Evolutionary conservation across 2,113 vertebrate species (phyloP).

Genomic region (Myrmecobius fasciatus): DNA sequence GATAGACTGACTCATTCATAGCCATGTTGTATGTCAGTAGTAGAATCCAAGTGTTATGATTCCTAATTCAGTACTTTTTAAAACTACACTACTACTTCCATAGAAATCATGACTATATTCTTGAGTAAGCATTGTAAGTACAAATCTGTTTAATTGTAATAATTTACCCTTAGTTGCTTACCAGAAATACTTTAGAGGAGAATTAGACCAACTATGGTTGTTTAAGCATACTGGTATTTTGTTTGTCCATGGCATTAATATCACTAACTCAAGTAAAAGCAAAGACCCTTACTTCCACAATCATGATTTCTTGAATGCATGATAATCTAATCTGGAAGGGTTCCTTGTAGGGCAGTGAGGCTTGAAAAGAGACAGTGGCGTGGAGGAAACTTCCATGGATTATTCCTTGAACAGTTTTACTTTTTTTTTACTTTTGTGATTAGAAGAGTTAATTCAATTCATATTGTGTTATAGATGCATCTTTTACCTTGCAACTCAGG

Average conservation of each 20-base stretch:
- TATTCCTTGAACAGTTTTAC: neutral
- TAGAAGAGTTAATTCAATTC: neutral
- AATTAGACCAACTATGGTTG: neutral
- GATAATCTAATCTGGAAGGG: neutral
- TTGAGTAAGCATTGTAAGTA: neutral
- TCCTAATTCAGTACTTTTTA: neutral
- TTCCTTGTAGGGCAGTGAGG: neutral
- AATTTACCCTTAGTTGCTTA: neutral
- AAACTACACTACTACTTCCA: neutral
- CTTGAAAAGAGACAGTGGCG: neutral
- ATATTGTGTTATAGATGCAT: neutral
- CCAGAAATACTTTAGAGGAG: neutral
- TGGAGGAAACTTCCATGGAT: neutral
- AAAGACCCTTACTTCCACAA: neutral
- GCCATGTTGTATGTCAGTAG: neutral
- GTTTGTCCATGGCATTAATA: neutral
- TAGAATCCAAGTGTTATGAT: neutral
- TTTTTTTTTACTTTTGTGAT: neutral
- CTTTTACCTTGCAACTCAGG: neutral
- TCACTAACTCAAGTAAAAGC: neutral
- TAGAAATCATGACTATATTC: neutral
- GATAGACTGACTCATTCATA: neutral
- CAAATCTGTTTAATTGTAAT: neutral
- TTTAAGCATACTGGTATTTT: neutral
- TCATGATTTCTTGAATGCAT: neutral